A percentile compares a stretch with the other conserved stretches of the same genome.
These are phyloP conservation scores for Mustela nigripes DNA, from an alignment of 2,113 vertebrate species.

Conservation along the genomic window DNA sequence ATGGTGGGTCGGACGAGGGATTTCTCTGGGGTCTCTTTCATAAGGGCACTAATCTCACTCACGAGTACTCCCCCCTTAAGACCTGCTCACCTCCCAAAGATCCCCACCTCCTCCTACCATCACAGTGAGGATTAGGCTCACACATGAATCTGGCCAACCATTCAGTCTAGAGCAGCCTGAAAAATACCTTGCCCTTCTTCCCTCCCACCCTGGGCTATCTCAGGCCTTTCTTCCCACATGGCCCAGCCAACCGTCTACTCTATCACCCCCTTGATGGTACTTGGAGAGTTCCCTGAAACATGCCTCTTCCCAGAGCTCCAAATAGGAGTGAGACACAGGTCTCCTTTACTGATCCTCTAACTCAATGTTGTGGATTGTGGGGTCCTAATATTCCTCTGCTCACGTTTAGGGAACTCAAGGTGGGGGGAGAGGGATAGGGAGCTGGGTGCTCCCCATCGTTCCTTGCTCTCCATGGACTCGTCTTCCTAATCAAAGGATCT, in stretches of 20 bases:
- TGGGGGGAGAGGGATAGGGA: rapidly evolving
- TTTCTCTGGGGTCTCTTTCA: background rate
- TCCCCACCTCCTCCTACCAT: background rate
- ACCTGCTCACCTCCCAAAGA: background rate
- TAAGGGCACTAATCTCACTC: background rate
- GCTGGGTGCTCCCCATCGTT: too few relatives aligned
- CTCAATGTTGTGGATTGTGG: background rate
- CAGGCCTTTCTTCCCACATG: background rate
- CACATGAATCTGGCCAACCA: background rate
- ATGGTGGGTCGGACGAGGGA: background rate
- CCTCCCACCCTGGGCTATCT: background rate
- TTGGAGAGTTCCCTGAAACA: background rate
- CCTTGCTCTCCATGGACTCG: background rate
- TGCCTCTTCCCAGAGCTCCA: background rate
- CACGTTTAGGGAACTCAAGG: background rate
- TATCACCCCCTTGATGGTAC: background rate
- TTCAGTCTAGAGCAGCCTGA: background rate
- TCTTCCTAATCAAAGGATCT: background rate
- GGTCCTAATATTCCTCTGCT: background rate
- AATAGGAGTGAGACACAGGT: background rate
- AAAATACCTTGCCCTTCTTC: background rate
- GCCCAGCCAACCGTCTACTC: too few relatives aligned
- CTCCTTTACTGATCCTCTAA: background rate
- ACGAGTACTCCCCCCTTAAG: background rate
- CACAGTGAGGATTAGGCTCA: background rate